Evolutionary conservation across 2,888 invertebrate species (phyloP).

Genomic region (Cerastis leucographa): DNA sequence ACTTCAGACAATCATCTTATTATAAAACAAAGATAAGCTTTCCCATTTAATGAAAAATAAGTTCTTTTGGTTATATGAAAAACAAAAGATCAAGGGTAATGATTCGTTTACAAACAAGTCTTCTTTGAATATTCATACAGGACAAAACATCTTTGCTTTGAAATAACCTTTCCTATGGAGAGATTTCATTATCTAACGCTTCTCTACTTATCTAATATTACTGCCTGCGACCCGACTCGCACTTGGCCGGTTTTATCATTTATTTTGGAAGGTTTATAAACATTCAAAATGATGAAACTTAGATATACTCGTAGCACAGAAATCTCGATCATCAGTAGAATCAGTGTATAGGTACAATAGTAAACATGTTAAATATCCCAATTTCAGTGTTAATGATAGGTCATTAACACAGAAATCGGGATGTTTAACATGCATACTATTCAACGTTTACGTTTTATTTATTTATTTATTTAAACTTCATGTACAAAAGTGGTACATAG

Average conservation of each 20-base stretch:
- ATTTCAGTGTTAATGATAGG: too few species aligned
- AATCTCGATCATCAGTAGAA: background rate
- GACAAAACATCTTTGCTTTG: conserved; percentile 15
- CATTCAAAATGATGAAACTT: background rate
- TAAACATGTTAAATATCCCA: too few species aligned
- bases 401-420: too few species aligned
- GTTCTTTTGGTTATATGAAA: background rate
- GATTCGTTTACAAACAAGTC: conserved; percentile 15
- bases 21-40: conserved; percentile 7
- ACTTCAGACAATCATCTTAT: background rate
- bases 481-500: too few species aligned
- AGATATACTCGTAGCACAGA: background rate
- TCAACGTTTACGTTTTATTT: too few species aligned
- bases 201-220: too few species aligned
- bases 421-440: too few species aligned
- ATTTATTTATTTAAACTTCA: too few species aligned
- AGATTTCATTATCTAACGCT: background rate
- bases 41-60: conserved; percentile 12
- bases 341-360: too few species aligned
- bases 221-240: background rate
- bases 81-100: conserved; percentile 21
- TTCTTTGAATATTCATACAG: conserved; percentile 42
- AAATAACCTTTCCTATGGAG: conserved; percentile 1
- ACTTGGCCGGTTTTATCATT: background rate
- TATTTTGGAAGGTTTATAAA: background rate